Evolutionary conservation across 2,113 vertebrate species (phyloP), one percentile per base, ranked within the genome.

Genomic region (Psittacula cyanocephala): DNA sequence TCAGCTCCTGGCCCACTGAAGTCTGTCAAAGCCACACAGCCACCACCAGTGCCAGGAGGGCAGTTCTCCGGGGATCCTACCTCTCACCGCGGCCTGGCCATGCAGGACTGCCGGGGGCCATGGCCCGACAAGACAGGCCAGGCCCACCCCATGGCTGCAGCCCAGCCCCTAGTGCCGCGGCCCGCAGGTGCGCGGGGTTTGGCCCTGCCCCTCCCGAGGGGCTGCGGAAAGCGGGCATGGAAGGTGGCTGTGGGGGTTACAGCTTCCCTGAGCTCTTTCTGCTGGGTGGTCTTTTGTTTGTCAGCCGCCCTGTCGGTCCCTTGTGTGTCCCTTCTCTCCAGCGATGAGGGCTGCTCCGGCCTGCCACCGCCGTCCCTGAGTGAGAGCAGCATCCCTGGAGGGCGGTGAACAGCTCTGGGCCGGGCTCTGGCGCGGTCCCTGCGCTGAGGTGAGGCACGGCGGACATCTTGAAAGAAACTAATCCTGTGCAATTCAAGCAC

Each of bases 311-410:
- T 31, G 13, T 41, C 0, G 0, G 27, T 4, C 25, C 17, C n/a
- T 16, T 2, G 6, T 8, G 22, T 11, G 13, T 39, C 20, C 35
- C 39, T 23, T 55, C 33, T 39, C 16, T n/a, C 11, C 41, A 10
- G 39, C 33, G 11, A 2, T 1, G 13, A 44, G 23, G 35, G 59
- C 35, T 35, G 33, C 9, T 4, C 10, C 4, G 4, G 39, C 47
- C 23, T 2, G 1, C 25, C 23, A 13, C 13, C 2, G 0, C 19
- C 0, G 3, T 6, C 23, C 27, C 23, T 0, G 2, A 13, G n/a
- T 0, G 12, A 20, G 43, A 75, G 23, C n/a, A 18, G 47, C 33
- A 12, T 44, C 43, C n/a, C 39, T 8, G 55, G 23, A 41, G 31
- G 13, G 39, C 33, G n/a, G 28, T 0, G 1, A 60, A 3, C 0